Conservation (phyloP, 37 sponge, comb jelly and placozoan species). For the Tethya wilhelma region DNA sequence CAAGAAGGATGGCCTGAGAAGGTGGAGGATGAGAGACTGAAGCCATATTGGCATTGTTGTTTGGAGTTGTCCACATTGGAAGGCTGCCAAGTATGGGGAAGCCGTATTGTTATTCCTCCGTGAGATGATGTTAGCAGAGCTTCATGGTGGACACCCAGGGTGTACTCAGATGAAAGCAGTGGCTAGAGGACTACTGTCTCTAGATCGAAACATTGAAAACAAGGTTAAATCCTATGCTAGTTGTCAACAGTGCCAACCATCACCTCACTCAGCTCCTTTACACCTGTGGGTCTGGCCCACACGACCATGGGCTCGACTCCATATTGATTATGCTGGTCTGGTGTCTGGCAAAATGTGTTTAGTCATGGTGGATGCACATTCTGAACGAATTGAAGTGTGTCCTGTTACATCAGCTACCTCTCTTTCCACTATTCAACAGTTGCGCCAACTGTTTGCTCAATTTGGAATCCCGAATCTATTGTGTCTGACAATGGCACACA, state of each 20-base stretch:
- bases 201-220: constrained; percentile 36
- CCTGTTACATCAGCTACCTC: not conserved
- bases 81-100: constrained; percentile 41
- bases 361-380: constrained; percentile 41
- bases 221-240: constrained; percentile 3
- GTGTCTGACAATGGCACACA: constrained; percentile 50
- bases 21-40: constrained; percentile 2
- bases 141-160: constrained; percentile 56
- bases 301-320: constrained; percentile 28
- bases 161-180: constrained; percentile 43
- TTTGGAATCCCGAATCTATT: constrained; percentile 33
- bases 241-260: constrained; percentile 10
- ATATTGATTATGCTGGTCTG: constrained; percentile 56
- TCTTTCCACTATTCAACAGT: not conserved
- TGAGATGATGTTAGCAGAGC: constrained; percentile 15
- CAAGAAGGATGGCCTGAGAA: constrained; percentile 35
- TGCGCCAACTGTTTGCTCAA: constrained; percentile 14
- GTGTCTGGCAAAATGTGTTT: constrained; percentile 34
- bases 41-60: constrained; percentile 6
- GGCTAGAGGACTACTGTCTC: constrained; percentile 42
- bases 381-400: constrained; percentile 47
- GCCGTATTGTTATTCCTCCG: constrained; percentile 39
- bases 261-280: constrained; percentile 27
- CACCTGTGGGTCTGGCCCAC: constrained; percentile 45
- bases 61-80: constrained; percentile 40